phyloP scores from a whole-genome alignment of 2,888 invertebrate species.

The Phorcus lineatus region DNA sequence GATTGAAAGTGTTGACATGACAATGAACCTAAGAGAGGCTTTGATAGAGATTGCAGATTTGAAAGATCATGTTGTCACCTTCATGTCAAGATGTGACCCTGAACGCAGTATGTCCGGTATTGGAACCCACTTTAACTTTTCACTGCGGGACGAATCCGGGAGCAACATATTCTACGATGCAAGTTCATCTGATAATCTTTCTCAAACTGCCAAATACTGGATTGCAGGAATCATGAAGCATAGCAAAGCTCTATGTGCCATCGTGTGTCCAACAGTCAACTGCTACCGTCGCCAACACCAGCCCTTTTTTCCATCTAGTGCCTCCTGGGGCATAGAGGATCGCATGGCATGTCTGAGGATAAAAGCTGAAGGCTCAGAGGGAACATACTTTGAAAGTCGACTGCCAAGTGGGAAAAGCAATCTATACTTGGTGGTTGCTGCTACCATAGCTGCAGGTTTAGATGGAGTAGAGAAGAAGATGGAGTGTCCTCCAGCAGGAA shows the following conservation, averaged over 20 bases:
- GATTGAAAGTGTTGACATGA: slow-evolving; percentile 3
- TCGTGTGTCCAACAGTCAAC: slow-evolving; percentile 42
- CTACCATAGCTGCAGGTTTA: slow-evolving; percentile 37
- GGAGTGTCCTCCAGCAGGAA: neutral
- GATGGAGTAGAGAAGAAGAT: neutral
- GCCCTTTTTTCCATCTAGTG: slow-evolving; percentile 13
- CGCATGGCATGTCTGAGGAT: slow-evolving; percentile 27
- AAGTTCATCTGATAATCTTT: slow-evolving; percentile 20
- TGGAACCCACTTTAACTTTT: neutral
- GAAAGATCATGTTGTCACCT: neutral
- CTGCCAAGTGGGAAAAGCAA: slow-evolving; percentile 36
- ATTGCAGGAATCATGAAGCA: slow-evolving; percentile 38
- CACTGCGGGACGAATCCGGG: neutral
- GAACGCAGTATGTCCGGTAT: neutral
- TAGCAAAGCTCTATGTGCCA: slow-evolving; percentile 34
- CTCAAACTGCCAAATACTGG: slow-evolving; percentile 34
- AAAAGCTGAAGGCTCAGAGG: slow-evolving; percentile 20
- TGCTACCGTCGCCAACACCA: slow-evolving; percentile 31
- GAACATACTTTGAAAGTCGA: slow-evolving; percentile 41
- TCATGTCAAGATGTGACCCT: neutral
- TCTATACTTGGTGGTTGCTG: slow-evolving; percentile 39
- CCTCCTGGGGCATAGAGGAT: slow-evolving; percentile 38
- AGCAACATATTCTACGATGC: slow-evolving; percentile 32
- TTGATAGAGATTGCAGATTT: neutral
- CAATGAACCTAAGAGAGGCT: neutral